Conservation (phyloP, 64 coral and sea anemone species). For the Porites australiensis region DNA sequence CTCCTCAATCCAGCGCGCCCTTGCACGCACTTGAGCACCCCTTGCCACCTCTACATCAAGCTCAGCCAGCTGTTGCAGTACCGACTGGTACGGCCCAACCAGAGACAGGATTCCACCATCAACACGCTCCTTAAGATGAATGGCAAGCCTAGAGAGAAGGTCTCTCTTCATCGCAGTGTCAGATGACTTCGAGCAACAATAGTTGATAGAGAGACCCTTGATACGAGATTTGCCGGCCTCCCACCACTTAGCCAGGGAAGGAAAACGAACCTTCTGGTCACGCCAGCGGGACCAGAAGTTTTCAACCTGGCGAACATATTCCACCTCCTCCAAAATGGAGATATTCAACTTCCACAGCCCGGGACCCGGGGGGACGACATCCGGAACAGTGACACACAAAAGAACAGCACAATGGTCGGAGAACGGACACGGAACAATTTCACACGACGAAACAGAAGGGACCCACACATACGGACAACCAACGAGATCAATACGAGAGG, state of each 20-base stretch:
- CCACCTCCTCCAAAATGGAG: not conserved
- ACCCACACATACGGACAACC: not conserved
- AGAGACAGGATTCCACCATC: not conserved
- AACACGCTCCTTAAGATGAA: not conserved
- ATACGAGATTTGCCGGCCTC: not conserved
- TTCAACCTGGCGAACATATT: not conserved
- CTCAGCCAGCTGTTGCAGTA: not conserved
- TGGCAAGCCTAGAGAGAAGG: not conserved
- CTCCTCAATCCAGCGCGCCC: constrained; percentile 32
- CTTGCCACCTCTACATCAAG: not conserved
- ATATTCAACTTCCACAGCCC: constrained; percentile 54
- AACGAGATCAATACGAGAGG: constrained; percentile 14
- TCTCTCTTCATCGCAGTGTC: not conserved
- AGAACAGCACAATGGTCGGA: constrained; percentile 42
- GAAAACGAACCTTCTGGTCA: not conserved
- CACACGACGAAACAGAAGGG: not conserved
- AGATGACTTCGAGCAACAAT: not conserved
- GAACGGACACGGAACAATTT: constrained; percentile 1
- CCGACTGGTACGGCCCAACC: not conserved
- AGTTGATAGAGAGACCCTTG: not conserved
- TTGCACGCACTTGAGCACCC: constrained; percentile 20
- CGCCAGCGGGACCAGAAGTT: constrained; percentile 15
- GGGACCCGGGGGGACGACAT: not conserved
- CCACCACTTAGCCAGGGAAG: not conserved
- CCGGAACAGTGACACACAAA: not conserved